Evolutionary conservation across 2,888 invertebrate species (phyloP), one percentile per base, ranked within the genome.

Genomic region (Nezara viridula): DNA sequence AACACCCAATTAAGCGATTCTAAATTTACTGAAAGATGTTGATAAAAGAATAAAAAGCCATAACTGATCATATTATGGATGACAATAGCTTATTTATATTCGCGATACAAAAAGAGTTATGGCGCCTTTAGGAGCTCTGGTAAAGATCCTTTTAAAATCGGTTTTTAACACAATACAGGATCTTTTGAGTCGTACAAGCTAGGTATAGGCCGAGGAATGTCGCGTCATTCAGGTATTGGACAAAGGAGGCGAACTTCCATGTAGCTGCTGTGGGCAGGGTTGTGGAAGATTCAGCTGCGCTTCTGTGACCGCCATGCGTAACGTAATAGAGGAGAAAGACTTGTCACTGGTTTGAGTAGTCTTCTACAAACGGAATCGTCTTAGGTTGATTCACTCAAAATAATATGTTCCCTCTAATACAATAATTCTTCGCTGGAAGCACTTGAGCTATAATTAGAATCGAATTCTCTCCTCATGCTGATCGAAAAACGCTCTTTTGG

Each of bases 41-140:
- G 32, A 37, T 73, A 73, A 37, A 73, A 32, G 66, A 73, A 73
- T 37, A 37, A 32, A 73, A 73, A 73, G 66, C 66, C 66, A 73
- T 73, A 73, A 37, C 66, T 73, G 66, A 73, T 37, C 7, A 37
- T 73, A 73, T 73, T 73, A 73, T 9, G 16, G 66, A 37, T 73
- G 19, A 73, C 66, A 73, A 73, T 32, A 37, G 66, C 66, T 73
- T 73, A 37, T 73, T 32, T 73, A 73, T 73, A 73, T 37, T 73
- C 66, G 66, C 16, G 32, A 6, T 7, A 73, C 66, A 73, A 73
- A 73, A 73, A 73, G 66, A 6, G 37, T 37, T 37, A 73, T 37
- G 66, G 37, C 27, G 60, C 60, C 60, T 60, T 3, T 4, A 19
- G 32, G 66, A 19, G 66, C 32, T 37, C 32, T 21, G 32, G 32